Evolutionary conservation across 1,140 invertebrate genomes (phyloP).

Genomic region (Cotesia glomerata): DNA sequence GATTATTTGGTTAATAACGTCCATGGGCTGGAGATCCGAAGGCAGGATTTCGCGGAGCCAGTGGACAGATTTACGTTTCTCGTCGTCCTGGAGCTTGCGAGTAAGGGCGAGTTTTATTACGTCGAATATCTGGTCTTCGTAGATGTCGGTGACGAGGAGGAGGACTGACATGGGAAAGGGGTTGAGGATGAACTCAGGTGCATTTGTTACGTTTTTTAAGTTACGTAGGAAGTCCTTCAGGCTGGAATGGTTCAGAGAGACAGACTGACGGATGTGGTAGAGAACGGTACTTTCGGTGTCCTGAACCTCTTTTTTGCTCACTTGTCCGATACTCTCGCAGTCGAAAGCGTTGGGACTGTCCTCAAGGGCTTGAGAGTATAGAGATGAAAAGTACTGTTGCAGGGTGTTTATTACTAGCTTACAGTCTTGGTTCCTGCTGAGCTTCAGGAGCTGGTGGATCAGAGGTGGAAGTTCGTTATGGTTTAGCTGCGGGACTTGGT

Average conservation of each 20-base stretch:
- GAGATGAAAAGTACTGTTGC: slow-evolving; percentile 54
- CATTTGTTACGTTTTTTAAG: slow-evolving; percentile 59
- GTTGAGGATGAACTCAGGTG: slow-evolving; percentile 64
- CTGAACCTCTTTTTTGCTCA: slow-evolving; percentile 51
- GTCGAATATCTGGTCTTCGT: slow-evolving; percentile 59
- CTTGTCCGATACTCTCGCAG: slow-evolving; percentile 44
- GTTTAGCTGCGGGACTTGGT: slow-evolving; percentile 45
- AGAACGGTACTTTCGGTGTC: slow-evolving; percentile 66
- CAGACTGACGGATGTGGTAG: slow-evolving; percentile 65
- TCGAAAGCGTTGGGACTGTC: slow-evolving; percentile 30
- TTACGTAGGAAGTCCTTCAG: slow-evolving; percentile 64
- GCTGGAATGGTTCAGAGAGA: slow-evolving; percentile 58
- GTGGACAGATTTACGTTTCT: slow-evolving; percentile 57
- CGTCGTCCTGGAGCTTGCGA: slow-evolving; percentile 59
- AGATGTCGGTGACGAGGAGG: slow-evolving; percentile 60
- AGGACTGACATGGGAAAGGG: slow-evolving; percentile 66
- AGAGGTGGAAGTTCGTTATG: slow-evolving; percentile 62
- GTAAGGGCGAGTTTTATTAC: slow-evolving; percentile 60
- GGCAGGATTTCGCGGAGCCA: slow-evolving; percentile 64
- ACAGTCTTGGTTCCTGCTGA: slow-evolving; percentile 51
- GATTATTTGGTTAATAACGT: slow-evolving; percentile 60
- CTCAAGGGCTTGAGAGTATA: slow-evolving; percentile 40
- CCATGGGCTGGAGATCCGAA: slow-evolving; percentile 51
- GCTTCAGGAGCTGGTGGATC: slow-evolving; percentile 58
- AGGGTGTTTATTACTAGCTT: slow-evolving; percentile 54